These are phyloP conservation scores for Phaethornis superciliosus DNA, from an alignment of 2,113 vertebrate genomes.

Conservation along the genomic window DNA sequence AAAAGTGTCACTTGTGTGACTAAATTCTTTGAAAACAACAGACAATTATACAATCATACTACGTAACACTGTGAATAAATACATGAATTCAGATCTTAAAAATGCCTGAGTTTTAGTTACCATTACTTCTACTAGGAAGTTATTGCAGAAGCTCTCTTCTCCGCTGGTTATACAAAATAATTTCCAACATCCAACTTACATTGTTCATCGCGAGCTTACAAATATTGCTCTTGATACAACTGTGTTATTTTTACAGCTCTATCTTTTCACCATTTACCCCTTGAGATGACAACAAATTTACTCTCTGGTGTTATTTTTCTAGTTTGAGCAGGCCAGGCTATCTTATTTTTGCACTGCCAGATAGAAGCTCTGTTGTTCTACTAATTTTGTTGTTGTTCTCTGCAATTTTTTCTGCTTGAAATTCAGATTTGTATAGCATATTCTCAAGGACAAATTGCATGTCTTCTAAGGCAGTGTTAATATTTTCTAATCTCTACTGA, in stretches of 20 bases:
- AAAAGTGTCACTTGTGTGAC: not conserved
- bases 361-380: not conserved
- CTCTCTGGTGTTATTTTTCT: not conserved
- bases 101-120: not conserved
- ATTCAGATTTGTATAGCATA: not conserved
- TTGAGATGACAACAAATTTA: not conserved
- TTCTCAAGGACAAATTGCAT: not conserved
- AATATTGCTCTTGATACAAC: not conserved
- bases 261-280: not conserved
- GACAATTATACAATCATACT: not conserved
- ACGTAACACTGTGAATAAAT: not conserved
- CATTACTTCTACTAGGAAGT: not conserved
- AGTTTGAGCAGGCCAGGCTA: not conserved
- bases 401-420: not conserved
- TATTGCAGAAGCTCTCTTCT: not conserved
- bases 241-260: not conserved
- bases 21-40: not conserved
- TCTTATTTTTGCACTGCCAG: not conserved
- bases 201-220: not conserved
- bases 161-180: not conserved
- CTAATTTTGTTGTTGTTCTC: not conserved
- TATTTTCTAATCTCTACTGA: not conserved
- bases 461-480: not conserved
- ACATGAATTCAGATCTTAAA: not conserved
- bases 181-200: not conserved